These are phyloP conservation scores for Sphinx pinastri DNA, from an alignment of 2,888 invertebrate species.

Conservation along the genomic window DNA sequence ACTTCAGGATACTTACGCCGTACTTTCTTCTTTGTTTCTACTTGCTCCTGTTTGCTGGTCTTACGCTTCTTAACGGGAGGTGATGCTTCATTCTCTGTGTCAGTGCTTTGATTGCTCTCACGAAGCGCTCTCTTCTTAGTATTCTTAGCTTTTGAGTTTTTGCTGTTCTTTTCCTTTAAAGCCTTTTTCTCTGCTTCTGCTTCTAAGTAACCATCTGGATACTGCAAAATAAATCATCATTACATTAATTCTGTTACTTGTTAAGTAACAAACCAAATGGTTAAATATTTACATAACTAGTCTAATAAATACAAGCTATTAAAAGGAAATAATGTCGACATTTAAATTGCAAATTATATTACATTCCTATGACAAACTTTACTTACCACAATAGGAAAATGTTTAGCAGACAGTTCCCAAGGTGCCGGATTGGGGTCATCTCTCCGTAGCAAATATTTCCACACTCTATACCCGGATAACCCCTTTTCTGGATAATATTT, in stretches of 20 bases:
- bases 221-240: slow-evolving; percentile 61
- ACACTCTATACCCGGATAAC: slow-evolving; percentile 90
- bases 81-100: slow-evolving; percentile 49
- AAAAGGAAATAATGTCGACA: too few relatives aligned
- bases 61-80: slow-evolving; percentile 56
- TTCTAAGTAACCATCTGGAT: slow-evolving; percentile 89
- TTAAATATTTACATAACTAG: too few relatives aligned
- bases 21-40: slow-evolving; percentile 35
- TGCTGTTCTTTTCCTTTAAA: slow-evolving; percentile 54
- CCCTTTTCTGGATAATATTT: slow-evolving; percentile 92
- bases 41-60: slow-evolving; percentile 13
- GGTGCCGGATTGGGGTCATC: slow-evolving; percentile 92
- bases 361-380: neutral
- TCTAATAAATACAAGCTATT: neutral
- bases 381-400: slow-evolving; percentile 75
- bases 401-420: slow-evolving; percentile 89
- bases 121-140: slow-evolving; percentile 55
- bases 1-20: slow-evolving; percentile 36
- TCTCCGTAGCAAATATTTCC: slow-evolving; percentile 90
- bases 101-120: slow-evolving; percentile 56
- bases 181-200: slow-evolving; percentile 82
- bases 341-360: too few relatives aligned
- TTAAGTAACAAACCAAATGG: too few relatives aligned
- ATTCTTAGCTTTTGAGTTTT: slow-evolving; percentile 42
- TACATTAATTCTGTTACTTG: too few relatives aligned